phyloP scores from a whole-genome alignment of 1,140 invertebrate genomes.

The Micrasema longulum region DNA sequence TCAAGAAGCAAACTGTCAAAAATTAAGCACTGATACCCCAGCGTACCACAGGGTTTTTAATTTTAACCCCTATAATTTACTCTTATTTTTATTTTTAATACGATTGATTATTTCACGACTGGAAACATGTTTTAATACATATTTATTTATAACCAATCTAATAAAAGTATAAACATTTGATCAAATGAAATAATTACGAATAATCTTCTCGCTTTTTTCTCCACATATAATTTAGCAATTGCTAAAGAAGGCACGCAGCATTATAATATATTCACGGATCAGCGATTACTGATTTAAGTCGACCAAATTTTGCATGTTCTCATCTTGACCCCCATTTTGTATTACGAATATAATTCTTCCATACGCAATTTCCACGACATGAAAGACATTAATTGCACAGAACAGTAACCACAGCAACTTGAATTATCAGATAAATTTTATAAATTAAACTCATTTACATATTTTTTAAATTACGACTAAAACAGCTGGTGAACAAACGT shows the following conservation, averaged over 20 bases:
- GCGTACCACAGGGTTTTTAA: not conserved
- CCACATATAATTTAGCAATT: constrained; percentile 54
- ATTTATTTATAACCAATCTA: constrained; percentile 18
- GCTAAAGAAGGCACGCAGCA: constrained; percentile 54
- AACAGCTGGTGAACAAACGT: too few species aligned
- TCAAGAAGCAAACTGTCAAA: not conserved
- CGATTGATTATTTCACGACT: constrained; percentile 1
- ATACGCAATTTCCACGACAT: constrained; percentile 52
- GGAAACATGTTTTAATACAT: not conserved
- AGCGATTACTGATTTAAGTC: constrained; percentile 52
- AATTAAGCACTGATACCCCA: not conserved
- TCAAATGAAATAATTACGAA: constrained; percentile 31
- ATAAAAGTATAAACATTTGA: constrained; percentile 23
- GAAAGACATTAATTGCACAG: constrained; percentile 43
- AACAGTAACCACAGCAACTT: too few species aligned
- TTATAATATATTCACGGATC: constrained; percentile 51
- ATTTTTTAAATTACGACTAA: too few species aligned
- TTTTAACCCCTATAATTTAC: not conserved
- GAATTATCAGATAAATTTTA: too few species aligned
- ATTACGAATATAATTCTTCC: constrained; percentile 54
- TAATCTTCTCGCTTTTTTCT: constrained; percentile 28
- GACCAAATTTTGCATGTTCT: constrained; percentile 51
- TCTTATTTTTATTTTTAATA: constrained; percentile 13
- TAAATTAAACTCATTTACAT: too few species aligned
- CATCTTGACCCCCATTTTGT: constrained; percentile 46